Evolutionary conservation across 2,113 vertebrate genomes (phyloP).

Genomic region (Boulengeromyrus knoepffleri): DNA sequence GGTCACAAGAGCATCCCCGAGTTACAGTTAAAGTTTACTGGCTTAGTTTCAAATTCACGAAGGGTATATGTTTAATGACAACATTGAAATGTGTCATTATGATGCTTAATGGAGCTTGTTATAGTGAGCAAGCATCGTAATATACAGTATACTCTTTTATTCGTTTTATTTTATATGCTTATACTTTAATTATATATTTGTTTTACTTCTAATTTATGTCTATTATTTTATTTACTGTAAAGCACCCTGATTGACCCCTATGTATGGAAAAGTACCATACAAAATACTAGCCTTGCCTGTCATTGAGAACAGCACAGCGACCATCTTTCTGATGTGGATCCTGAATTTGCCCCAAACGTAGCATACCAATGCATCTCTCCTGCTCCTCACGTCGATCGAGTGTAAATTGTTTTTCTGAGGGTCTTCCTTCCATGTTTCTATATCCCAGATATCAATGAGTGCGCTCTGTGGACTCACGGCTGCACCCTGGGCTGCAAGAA

Average conservation of each 20-base stretch:
- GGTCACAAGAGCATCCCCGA: not conserved
- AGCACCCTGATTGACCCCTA: not conserved
- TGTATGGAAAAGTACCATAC: not conserved
- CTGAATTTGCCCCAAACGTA: not conserved
- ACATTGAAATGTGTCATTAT: not conserved
- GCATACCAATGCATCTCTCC: not conserved
- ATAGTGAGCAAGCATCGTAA: not conserved
- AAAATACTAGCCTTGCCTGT: not conserved
- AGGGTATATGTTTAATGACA: not conserved
- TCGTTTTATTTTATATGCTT: not conserved
- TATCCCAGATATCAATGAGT: constrained; percentile 82
- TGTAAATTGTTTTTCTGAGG: not conserved
- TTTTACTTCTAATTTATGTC: not conserved
- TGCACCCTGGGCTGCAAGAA: constrained; percentile 93
- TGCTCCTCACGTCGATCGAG: not conserved
- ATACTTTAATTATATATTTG: not conserved
- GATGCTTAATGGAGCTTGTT: not conserved
- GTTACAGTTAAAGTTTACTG: not conserved
- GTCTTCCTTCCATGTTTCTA: not conserved
- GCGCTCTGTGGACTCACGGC: constrained; percentile 81
- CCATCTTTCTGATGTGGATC: not conserved
- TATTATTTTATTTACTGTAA: not conserved
- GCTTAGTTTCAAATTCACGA: not conserved
- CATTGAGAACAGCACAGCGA: not conserved
- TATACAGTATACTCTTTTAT: not conserved